Conservation (phyloP, 1,140 invertebrate genomes). For the Drosophila malerkotliana region DNA sequence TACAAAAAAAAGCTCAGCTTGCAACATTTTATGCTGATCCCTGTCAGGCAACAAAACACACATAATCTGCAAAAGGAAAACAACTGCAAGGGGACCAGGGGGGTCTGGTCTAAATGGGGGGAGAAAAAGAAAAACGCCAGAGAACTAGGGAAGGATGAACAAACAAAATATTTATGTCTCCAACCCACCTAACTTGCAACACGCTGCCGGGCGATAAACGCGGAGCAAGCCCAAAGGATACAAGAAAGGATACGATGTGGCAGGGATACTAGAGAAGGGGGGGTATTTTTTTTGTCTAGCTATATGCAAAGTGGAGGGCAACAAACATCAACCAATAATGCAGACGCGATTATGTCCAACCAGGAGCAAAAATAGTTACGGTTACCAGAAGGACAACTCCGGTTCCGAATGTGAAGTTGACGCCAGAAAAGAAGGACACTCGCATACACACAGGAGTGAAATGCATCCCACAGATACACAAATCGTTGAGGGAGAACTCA, state of each 20-base stretch:
- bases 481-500: slow-evolving; percentile 29
- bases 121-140: slow-evolving; percentile 11
- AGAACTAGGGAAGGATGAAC: slow-evolving; percentile 41
- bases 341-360: slow-evolving; percentile 83
- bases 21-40: slow-evolving; percentile 84
- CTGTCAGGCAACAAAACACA: slow-evolving; percentile 84
- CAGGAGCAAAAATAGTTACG: slow-evolving; percentile 54
- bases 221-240: slow-evolving; percentile 30
- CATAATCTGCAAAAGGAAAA: slow-evolving; percentile 84
- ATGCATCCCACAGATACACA: slow-evolving; percentile 34
- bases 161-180: slow-evolving; percentile 80
- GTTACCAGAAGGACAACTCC: slow-evolving; percentile 61
- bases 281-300: slow-evolving; percentile 22
- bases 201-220: slow-evolving; percentile 63
- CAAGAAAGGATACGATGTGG: background rate
- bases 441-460: slow-evolving; percentile 13
- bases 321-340: slow-evolving; percentile 84
- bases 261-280: slow-evolving; percentile 21
- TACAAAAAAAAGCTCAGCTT: slow-evolving; percentile 77
- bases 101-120: background rate
- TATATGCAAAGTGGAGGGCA: slow-evolving; percentile 61
- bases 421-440: slow-evolving; percentile 48
- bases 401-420: slow-evolving; percentile 74
- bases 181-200: slow-evolving; percentile 48
- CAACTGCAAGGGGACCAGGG: slow-evolving; percentile 51